A percentile compares a stretch with the other conserved stretches of the same genome.
Evolutionary conservation across 2,888 invertebrate species (phyloP).

Genomic region (Unio delphinus): DNA sequence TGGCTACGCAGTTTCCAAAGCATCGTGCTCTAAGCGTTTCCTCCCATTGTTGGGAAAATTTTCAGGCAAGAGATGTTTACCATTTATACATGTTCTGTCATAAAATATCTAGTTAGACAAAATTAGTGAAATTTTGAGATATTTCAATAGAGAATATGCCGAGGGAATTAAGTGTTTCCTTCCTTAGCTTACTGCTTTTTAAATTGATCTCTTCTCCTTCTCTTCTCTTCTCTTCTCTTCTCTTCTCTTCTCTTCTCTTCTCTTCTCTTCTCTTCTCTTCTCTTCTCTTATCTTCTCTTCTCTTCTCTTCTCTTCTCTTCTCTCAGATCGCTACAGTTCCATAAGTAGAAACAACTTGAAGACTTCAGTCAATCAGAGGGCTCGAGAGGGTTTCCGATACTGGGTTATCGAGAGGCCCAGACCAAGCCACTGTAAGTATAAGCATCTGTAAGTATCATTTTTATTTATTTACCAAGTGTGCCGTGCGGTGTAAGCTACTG

Average conservation of each 20-base stretch:
- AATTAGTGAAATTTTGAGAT: no score
- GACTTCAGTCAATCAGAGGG: constrained; percentile 52
- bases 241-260: neutral
- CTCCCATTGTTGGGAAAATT: no score
- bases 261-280: no score
- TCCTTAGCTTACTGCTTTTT: neutral
- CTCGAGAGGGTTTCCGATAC: constrained; percentile 59
- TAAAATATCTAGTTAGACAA: no score
- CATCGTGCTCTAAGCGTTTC: no score
- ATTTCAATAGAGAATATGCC: neutral
- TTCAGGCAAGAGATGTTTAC: no score
- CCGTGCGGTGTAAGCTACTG: no score
- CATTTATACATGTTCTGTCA: no score
- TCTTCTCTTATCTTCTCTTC: neutral
- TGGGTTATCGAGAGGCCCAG: constrained; percentile 61
- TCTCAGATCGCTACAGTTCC: constrained; percentile 27
- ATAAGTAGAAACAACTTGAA: constrained; percentile 14
- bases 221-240: no score
- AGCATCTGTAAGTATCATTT: no score
- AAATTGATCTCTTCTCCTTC: neutral
- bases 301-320: neutral
- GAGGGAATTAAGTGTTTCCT: neutral
- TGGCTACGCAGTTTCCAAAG: no score
- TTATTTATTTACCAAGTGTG: no score
- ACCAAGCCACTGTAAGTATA: constrained; percentile 59